These are phyloP conservation scores for Steinernema scapterisci DNA, from an alignment of 2,888 invertebrate species.

Conservation along the genomic window DNA sequence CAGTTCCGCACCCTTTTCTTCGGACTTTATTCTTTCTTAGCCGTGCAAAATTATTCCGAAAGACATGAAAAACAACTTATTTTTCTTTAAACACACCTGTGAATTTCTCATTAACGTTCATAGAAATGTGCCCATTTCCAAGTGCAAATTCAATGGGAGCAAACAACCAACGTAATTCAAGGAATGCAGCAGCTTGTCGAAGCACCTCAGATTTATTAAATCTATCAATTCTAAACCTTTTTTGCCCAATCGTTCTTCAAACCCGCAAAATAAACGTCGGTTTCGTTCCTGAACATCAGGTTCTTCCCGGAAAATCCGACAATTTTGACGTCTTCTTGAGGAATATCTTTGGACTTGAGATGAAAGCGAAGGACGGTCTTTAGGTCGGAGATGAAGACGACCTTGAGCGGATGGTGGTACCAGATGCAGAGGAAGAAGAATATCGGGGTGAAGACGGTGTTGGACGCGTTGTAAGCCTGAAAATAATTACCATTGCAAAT, in stretches of 20 bases:
- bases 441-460: slow-evolving; percentile 29
- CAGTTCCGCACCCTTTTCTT: too few species aligned
- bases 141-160: too few species aligned
- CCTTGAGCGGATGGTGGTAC: slow-evolving; percentile 34
- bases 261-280: slow-evolving; percentile 13
- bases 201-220: not conserved
- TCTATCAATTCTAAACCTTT: not conserved
- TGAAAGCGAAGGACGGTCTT: not conserved
- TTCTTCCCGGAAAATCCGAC: slow-evolving; percentile 15
- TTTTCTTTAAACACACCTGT: too few species aligned
- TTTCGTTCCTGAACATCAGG: slow-evolving; percentile 15
- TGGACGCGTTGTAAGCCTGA: slow-evolving; percentile 35
- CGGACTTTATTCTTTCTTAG: too few species aligned
- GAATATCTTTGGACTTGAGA: not conserved
- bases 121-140: too few species aligned
- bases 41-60: too few species aligned
- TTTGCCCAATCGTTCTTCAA: slow-evolving; percentile 15
- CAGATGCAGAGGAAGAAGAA: slow-evolving; percentile 35
- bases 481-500: not conserved
- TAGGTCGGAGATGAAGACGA: not conserved
- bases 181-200: too few species aligned
- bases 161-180: too few species aligned
- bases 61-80: too few species aligned
- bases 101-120: too few species aligned
- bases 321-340: not conserved